A percentile compares a stretch with the other conserved stretches of the same genome.
phyloP scores from a whole-genome alignment of 2,888 invertebrate species.

The Pherbina coryleti region DNA sequence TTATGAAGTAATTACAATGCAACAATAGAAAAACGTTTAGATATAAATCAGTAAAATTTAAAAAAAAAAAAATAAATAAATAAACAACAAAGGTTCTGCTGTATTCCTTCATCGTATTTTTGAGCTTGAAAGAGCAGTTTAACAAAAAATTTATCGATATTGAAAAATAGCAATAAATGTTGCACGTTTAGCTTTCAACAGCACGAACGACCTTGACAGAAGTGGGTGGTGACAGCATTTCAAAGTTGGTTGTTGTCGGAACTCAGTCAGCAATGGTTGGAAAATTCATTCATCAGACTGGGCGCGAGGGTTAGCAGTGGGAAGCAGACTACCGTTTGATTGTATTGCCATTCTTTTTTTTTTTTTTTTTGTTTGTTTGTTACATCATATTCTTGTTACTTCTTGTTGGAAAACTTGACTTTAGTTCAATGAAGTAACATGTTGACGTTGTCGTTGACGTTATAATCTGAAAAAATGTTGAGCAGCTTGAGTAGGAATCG shows the following conservation, averaged over 20 bases:
- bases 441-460: neutral
- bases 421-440: neutral
- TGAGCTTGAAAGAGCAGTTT: neutral
- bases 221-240: slow-evolving; percentile 13
- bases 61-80: no score
- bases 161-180: neutral
- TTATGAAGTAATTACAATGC: neutral
- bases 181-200: neutral
- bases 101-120: neutral
- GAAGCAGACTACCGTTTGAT: neutral
- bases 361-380: neutral
- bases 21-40: neutral
- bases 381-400: no score
- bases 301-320: neutral
- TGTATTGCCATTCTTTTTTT: neutral
- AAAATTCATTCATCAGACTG: neutral
- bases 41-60: slow-evolving; percentile 4
- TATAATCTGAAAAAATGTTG: neutral
- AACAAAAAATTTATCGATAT: neutral
- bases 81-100: neutral
- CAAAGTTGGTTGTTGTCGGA: neutral
- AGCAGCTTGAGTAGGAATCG: neutral
- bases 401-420: neutral
- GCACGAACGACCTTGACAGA: slow-evolving; percentile 23
- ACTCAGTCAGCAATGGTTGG: neutral